These are phyloP conservation scores for Macroramphosus scolopax DNA, from an alignment of 2,797 vertebrate genomes.

Conservation along the genomic window DNA sequence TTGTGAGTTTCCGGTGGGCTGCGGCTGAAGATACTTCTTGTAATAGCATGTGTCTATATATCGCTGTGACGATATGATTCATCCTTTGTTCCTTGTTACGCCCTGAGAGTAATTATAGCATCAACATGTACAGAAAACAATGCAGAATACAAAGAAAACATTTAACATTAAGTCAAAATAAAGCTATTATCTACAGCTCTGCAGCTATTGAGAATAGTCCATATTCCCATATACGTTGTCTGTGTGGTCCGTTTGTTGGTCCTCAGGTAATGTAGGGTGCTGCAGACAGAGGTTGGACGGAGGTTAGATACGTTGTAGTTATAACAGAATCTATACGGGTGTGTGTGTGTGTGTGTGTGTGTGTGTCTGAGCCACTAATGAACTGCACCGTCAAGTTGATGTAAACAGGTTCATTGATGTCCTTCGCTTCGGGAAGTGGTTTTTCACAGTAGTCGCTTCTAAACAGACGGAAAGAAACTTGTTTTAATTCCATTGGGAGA, in stretches of 20 bases:
- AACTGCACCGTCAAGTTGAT: constrained; percentile 54
- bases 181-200: background rate
- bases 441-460: constrained; percentile 22
- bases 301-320: background rate
- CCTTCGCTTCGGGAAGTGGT: constrained; percentile 21
- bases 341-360: too few species aligned
- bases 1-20: too few species aligned
- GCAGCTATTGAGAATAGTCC: constrained; percentile 7
- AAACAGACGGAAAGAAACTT: constrained; percentile 13
- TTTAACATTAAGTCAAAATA: too few species aligned
- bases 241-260: constrained; percentile 3
- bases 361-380: background rate
- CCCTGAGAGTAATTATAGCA: too few species aligned
- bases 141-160: background rate
- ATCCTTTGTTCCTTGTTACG: too few species aligned
- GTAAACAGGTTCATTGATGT: constrained; percentile 58
- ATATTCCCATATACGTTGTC: constrained; percentile 58
- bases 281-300: constrained; percentile 50
- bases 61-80: too few species aligned
- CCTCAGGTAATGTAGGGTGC: constrained; percentile 5
- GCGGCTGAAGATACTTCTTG: too few species aligned
- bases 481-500: background rate
- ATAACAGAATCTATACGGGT: background rate
- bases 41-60: too few species aligned
- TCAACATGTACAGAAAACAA: constrained; percentile 1